A percentile compares a stretch with the other conserved stretches of the same genome.
phyloP scores from a whole-genome alignment of 92 coral and sea anemone genomes.

The Palythoa grandis region DNA sequence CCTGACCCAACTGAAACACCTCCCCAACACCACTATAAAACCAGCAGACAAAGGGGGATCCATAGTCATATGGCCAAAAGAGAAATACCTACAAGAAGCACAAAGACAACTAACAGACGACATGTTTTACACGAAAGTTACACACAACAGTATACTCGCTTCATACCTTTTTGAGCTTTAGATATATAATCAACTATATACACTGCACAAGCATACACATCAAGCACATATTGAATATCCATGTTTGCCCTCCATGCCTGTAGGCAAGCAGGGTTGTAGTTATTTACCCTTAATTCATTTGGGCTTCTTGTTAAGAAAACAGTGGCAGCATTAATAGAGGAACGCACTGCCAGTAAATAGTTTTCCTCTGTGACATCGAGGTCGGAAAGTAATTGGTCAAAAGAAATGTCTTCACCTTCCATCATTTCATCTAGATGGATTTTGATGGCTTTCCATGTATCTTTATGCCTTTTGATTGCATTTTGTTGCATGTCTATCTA shows the following conservation, averaged over 20 bases:
- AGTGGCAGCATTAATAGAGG: slow-evolving; percentile 33
- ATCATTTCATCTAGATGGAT: slow-evolving; percentile 16
- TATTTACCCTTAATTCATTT: slow-evolving; percentile 43
- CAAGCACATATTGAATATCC: slow-evolving; percentile 17
- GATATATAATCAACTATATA: slow-evolving; percentile 1
- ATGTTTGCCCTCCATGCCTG: slow-evolving; percentile 43
- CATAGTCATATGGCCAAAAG: too few relatives aligned
- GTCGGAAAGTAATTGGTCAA: slow-evolving; percentile 26
- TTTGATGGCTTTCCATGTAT: slow-evolving; percentile 30
- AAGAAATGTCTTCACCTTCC: slow-evolving; percentile 40
- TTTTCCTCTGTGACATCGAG: slow-evolving; percentile 27
- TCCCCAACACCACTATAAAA: too few relatives aligned
- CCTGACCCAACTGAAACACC: too few relatives aligned
- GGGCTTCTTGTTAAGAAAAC: slow-evolving; percentile 25
- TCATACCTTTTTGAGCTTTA: slow-evolving; percentile 36
- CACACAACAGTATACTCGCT: too few relatives aligned
- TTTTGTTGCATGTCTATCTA: slow-evolving; percentile 18
- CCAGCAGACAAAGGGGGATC: too few relatives aligned
- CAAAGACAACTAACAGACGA: too few relatives aligned
- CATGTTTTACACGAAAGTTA: too few relatives aligned
- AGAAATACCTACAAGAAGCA: too few relatives aligned
- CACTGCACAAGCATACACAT: slow-evolving; percentile 5
- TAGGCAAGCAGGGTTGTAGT: slow-evolving; percentile 35
- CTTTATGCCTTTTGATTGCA: slow-evolving; percentile 17
- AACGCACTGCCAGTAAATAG: slow-evolving; percentile 27